Base-by-base conservation (phyloP, 1,140 invertebrate species). In the Brachionus rotundiformis region DNA sequence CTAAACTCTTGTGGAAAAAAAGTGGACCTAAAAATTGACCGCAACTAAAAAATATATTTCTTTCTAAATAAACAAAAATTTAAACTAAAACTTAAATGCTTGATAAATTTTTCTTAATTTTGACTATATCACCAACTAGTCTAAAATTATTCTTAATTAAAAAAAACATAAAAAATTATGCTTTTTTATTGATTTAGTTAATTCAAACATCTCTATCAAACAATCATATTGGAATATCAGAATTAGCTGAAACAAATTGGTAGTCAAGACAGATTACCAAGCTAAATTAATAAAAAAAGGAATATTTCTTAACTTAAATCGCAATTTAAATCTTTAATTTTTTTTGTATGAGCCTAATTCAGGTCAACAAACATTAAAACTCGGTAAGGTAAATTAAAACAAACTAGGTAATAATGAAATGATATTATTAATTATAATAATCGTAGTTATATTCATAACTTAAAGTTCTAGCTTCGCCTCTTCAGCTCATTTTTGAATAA, bases 131-230 rank as follows among this genome's bases (percentile, higher is more conserved):
- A 39, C 7, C 1, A 39, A 39, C 13, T 54, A 8, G 19, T 54
- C 47, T 25, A 54, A 54, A 19, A 54, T 6, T 54, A 54, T 4
- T 19, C 8, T 2, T n/a, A n/a, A n/a, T n/a, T n/a, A n/a, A n/a
- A n/a, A n/a, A n/a, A n/a, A n/a, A n/a, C n/a, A n/a, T n/a, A 54
- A 54, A 54, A 54, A 19, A 54, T 54, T 54, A 54, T 54, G 47
- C 3, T 54, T 54, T 54, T 54, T 19, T 54, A 54, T 54, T 54
- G 47, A 54, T 54, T 54, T 54, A 54, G n/a, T 54, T 19, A 19
- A 54, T 19, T 54, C 8, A 54, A 54, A 54, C 47, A 54, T 54
- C 47, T 54, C 7, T 54, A 54, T 23, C 23, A 25, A 54, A 54
- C 47, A 54, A 54, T 2, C 19, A 4, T 23, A 19, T 23, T 54